A percentile compares a stretch with the other conserved stretches of the same genome.
phyloP scores from a whole-genome alignment of 2,797 vertebrate species.

The Tympanoctomys barrerae region DNA sequence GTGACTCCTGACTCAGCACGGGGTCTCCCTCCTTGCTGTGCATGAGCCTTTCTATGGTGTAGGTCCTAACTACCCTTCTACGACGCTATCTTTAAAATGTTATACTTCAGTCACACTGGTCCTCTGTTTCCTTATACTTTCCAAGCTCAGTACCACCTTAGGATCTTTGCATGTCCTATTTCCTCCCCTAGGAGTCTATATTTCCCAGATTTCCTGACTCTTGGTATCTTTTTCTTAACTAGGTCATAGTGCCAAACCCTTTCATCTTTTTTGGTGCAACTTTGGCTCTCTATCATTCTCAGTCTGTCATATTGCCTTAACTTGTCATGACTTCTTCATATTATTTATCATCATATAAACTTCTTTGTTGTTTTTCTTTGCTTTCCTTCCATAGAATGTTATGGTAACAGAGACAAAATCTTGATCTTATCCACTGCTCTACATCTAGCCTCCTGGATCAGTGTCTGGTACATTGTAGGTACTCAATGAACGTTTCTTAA shows the following conservation, averaged over 20 bases:
- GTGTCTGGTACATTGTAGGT: background rate
- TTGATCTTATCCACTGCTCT: background rate
- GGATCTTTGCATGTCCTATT: background rate
- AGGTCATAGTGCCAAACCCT: background rate
- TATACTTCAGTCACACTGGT: background rate
- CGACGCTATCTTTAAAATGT: background rate
- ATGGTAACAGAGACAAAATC: background rate
- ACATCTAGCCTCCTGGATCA: background rate
- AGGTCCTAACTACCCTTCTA: background rate
- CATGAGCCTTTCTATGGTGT: background rate
- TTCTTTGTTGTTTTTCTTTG: background rate
- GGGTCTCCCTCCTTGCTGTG: background rate
- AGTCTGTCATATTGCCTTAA: background rate
- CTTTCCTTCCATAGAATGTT: background rate
- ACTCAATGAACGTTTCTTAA: slow-evolving; percentile 4
- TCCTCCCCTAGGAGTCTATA: background rate
- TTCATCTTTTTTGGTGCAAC: background rate
- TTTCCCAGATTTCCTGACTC: background rate
- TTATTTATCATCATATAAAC: slow-evolving; percentile 3
- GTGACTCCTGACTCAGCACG: background rate
- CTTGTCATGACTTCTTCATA: background rate
- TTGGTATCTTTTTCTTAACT: background rate
- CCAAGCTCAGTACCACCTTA: background rate
- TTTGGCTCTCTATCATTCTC: background rate
- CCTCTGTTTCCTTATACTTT: background rate